Base-by-base conservation (phyloP, 2,888 invertebrate species). In the Acleris literana region DNA sequence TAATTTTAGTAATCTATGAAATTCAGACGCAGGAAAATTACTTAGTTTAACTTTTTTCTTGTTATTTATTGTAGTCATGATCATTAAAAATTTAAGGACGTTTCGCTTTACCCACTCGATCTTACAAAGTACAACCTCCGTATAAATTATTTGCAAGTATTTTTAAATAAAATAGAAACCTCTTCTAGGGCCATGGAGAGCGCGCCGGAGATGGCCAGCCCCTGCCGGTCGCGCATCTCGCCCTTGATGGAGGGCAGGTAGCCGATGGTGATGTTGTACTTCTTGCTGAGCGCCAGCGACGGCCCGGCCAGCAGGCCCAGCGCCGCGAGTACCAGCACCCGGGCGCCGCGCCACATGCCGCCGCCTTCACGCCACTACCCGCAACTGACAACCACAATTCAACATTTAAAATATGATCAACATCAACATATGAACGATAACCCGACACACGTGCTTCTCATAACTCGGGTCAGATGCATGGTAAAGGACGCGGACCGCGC, bases 201-300 rank as follows among this genome's bases (percentile, higher is more conserved):
- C 62, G 98, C 99, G 65, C 99, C 99, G 61, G 97, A 97, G 79
- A 98, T 96, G 72, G 96, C 94, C 77, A 98, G 94, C 20, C 98
- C 98, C 88, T 97, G 97, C 71, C 96, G 94, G 83, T 96, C 96
- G 78, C 95, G 95, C 73, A 95, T 93, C 63, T 94, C 95, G 76
- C 96, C 97, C 86, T 94, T 96, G 82, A 96, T 94, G 64, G 97
- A 97, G 60, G 97, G 96, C 81, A 98, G 93, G 90, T 97, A 98
- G 71, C 98, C 98, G 78, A 98, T 94, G 76, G 95, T 97, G 79
- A 98, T 94, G 77, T 89, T 90, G 83, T 82, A 88, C 78, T 85
- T 86, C 79, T 90, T 89, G 58, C 66, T 57, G 75, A 85, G 87
- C 83, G 88, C 88, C 81, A 85, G 86, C 82, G 90, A 85, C 83